Evolutionary conservation across 1,140 invertebrate genomes (phyloP).

Genomic region (Papilio helenus): DNA sequence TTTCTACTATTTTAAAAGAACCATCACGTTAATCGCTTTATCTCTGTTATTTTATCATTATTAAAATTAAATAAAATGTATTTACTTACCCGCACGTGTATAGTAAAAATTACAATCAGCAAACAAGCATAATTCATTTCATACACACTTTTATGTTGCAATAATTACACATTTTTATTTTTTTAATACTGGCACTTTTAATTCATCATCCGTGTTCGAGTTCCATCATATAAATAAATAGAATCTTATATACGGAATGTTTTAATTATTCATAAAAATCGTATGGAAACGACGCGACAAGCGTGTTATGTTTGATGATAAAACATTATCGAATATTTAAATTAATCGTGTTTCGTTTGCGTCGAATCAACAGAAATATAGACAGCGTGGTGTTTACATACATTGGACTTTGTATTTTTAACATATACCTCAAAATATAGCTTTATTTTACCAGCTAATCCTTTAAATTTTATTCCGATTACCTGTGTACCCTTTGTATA

Average conservation of each 20-base stretch:
- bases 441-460: too few species aligned
- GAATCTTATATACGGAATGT: not conserved
- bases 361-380: not conserved
- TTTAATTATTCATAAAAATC: not conserved
- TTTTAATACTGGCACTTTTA: not conserved
- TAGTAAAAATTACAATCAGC: not conserved
- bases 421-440: not conserved
- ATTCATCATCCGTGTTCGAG: not conserved
- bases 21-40: not conserved
- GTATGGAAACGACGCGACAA: not conserved
- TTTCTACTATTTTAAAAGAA: too few species aligned
- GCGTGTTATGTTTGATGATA: not conserved
- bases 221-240: not conserved
- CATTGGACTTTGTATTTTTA: not conserved
- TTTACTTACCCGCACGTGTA: not conserved
- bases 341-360: not conserved
- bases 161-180: not conserved
- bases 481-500: too few species aligned
- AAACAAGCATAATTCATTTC: not conserved
- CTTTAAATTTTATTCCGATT: too few species aligned
- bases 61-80: not conserved
- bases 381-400: not conserved
- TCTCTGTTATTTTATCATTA: not conserved
- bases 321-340: constrained; percentile 17
- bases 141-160: not conserved